phyloP scores from a whole-genome alignment of 2,888 invertebrate species.

The Micoletzkya japonica region DNA sequence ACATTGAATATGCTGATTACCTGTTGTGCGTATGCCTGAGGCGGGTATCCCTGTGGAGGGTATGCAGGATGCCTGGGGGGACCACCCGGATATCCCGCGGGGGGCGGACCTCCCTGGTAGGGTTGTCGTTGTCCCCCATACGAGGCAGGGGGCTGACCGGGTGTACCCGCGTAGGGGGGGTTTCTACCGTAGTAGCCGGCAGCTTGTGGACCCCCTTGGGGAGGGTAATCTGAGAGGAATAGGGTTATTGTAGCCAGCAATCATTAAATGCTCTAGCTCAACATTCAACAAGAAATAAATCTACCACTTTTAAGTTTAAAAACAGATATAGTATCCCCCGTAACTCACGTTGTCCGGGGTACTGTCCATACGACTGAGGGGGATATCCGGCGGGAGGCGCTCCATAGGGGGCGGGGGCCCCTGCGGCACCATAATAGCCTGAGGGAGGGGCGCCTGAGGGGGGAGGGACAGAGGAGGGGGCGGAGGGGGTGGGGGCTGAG shows the following conservation, averaged over 20 bases:
- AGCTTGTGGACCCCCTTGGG: background rate
- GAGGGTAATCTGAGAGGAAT: too few species aligned
- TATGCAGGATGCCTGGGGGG: slow-evolving; percentile 11
- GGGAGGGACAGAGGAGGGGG: slow-evolving; percentile 18
- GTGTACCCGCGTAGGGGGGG: slow-evolving; percentile 7
- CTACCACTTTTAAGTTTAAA: background rate
- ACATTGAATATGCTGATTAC: background rate
- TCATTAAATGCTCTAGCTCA: background rate
- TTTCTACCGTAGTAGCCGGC: slow-evolving; percentile 13
- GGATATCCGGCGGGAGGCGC: slow-evolving; percentile 27
- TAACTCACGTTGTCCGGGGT: slow-evolving; percentile 23
- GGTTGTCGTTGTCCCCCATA: background rate
- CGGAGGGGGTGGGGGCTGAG: slow-evolving; percentile 25
- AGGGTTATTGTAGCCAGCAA: background rate
- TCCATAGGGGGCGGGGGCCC: slow-evolving; percentile 27
- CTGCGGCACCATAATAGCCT: slow-evolving; percentile 13
- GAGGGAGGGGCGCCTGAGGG: slow-evolving; percentile 17
- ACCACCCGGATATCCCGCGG: slow-evolving; percentile 10
- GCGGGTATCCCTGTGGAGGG: slow-evolving; percentile 30
- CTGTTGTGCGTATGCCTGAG: too few species aligned
- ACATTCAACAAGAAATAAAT: too few species aligned
- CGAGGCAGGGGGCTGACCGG: slow-evolving; percentile 12
- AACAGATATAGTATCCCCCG: background rate
- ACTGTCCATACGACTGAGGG: slow-evolving; percentile 25
- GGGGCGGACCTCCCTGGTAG: slow-evolving; percentile 20